Base-by-base conservation (phyloP, 2,797 vertebrate genomes). In the Sebastiscus tertius region DNA sequence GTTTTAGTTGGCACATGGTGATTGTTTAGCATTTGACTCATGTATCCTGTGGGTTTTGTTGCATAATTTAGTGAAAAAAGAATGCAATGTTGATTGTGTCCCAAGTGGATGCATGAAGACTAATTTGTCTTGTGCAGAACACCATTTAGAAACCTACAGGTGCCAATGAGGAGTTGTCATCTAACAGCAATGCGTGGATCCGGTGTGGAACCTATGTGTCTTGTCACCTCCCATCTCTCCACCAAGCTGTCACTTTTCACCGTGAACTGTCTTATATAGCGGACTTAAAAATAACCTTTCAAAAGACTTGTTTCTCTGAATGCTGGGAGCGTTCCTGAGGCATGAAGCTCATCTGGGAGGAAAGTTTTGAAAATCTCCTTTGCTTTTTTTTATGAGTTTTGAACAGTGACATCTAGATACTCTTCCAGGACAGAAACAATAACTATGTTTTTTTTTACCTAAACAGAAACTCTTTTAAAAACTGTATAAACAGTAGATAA, bases 251-350 rank as follows among this genome's bases (percentile, higher is more conserved):
- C 79, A 74, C 27, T 79, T 75, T 64, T 81, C 62, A 61, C 36
- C 16, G 6, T 31, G 33, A 81, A 64, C 61, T 66, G 60, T 88
- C 65, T 71, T 34, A 85, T 69, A 71, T 71, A 85, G 64, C 42
- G 52, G 49, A 71, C 54, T 68, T 81, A 71, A 87, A 84, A 88
- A 81, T 76, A 83, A 88, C 62, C 49, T 81, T 82, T 82, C 59
- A 69, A 61, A 89, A 71, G 26, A 7, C 20, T 39, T 22, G 31
- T 84, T 82, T 70, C 49, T 33, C 60, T 60, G 54, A 80, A 75
- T 73, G 75, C 88, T 81, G 5, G 55, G 55, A 70, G 86, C 71
- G 1, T 55, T 86, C 88, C 72, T 78, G 67, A 46, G 75, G 79
- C 80, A 73, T 56, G 31, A 64, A 16, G 63, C 55, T 81, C 77